A percentile compares a stretch with the other conserved stretches of the same genome.
phyloP scores from a whole-genome alignment of 2,113 vertebrate genomes.

The Epinephelus fuscoguttatus region DNA sequence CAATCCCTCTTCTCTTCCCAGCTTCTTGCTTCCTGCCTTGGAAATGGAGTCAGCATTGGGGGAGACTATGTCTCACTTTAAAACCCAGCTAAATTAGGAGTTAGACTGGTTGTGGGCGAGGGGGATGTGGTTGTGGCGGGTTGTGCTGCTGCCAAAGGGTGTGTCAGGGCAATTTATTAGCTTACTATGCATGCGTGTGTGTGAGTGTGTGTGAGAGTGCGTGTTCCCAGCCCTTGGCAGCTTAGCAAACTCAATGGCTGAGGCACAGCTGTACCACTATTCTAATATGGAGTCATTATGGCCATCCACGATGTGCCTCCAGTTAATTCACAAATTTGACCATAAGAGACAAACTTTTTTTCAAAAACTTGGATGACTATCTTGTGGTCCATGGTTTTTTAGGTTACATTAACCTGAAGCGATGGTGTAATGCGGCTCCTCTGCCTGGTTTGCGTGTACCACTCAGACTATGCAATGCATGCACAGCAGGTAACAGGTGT shows the following conservation, averaged over 20 bases:
- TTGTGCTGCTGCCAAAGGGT: constrained; percentile 76
- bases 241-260: constrained; percentile 74
- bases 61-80: constrained; percentile 61
- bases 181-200: constrained; percentile 61
- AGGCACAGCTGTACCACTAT: constrained; percentile 81
- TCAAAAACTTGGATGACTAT: constrained; percentile 43
- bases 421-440: constrained; percentile 35
- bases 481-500: constrained; percentile 72
- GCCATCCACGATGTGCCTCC: constrained; percentile 69
- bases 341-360: constrained; percentile 62
- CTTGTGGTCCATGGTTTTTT: constrained; percentile 39
- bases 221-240: constrained; percentile 75
- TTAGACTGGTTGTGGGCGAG: constrained; percentile 70
- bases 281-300: constrained; percentile 83
- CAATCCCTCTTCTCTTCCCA: constrained; percentile 40
- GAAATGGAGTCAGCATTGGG: constrained; percentile 53
- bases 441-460: constrained; percentile 24
- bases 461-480: constrained; percentile 14
- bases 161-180: constrained; percentile 80
- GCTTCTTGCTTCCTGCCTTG: constrained; percentile 37
- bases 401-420: constrained; percentile 60
- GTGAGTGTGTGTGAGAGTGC: constrained; percentile 46
- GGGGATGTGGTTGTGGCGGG: constrained; percentile 78
- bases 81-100: constrained; percentile 77
- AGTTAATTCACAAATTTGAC: constrained; percentile 82